Percentiles rank a stretch among this genome's conserved stretches.
These are phyloP conservation scores for Corbicula japonica DNA, from an alignment of 2,888 invertebrate species.

Conservation along the genomic window DNA sequence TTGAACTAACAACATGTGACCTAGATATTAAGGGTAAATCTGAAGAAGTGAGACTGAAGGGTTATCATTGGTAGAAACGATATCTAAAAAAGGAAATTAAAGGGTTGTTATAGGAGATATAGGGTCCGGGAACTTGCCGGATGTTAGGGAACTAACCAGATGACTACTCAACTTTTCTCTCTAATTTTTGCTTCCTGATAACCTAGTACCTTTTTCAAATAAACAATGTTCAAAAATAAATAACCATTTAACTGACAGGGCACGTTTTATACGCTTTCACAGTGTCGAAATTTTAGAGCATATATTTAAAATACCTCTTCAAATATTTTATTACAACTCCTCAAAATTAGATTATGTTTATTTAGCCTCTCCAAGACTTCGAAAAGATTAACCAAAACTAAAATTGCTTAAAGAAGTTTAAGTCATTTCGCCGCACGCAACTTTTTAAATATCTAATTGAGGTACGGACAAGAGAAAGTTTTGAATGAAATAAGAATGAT, in stretches of 20 bases:
- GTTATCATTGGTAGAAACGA: slow-evolving; percentile 6
- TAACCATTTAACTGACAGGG: too few species aligned
- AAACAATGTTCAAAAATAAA: too few species aligned
- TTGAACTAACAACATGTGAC: neutral
- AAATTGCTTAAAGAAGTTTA: slow-evolving; percentile 3
- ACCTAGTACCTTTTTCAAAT: too few species aligned
- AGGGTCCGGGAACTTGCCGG: slow-evolving; percentile 7
- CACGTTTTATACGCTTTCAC: too few species aligned
- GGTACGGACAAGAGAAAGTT: slow-evolving; percentile 21
- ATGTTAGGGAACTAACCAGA: slow-evolving; percentile 10
- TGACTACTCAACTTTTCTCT: neutral
- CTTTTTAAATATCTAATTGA: slow-evolving; percentile 18
- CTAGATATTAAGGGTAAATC: neutral
- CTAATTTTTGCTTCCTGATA: too few species aligned
- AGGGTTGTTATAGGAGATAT: neutral
- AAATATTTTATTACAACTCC: slow-evolving; percentile 33
- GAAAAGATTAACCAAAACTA: slow-evolving; percentile 27
- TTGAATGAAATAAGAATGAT: slow-evolving; percentile 14
- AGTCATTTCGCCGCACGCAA: slow-evolving; percentile 24
- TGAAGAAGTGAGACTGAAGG: neutral
- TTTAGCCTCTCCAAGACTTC: slow-evolving; percentile 33
- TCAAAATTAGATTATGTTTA: slow-evolving; percentile 48
- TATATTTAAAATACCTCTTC: too few species aligned
- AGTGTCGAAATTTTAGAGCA: too few species aligned
- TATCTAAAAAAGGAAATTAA: slow-evolving; percentile 2